Evolutionary conservation across 2,888 invertebrate genomes (phyloP), one percentile per base, ranked within the genome.

Genomic region (Callimorpha dominula): DNA sequence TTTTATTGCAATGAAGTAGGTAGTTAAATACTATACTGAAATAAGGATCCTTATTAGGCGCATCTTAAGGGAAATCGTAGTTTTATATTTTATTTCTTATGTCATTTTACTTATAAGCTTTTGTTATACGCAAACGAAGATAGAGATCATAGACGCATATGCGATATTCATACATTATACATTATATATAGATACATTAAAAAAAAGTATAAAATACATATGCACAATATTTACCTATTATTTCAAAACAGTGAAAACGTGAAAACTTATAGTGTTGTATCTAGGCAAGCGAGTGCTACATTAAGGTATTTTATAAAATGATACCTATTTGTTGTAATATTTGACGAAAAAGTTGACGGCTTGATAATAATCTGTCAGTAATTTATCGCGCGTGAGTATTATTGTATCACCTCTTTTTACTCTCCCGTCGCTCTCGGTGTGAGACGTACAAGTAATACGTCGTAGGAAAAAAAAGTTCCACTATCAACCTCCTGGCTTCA

Each of bases 31-130:
- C 54, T 9, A n/a, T 54, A 9, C 4, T 54, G 54, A 54, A n/a
- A 9, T 3, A 4, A 8, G 8, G n/a, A n/a, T n/a, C 4, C 3
- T 54, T 0, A 0, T 54, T 0, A 5, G 54, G n/a, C n/a, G n/a
- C n/a, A n/a, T n/a, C n/a, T n/a, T n/a, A n/a, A n/a, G n/a, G n/a
- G n/a, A 31, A 31, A 31, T 31, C 31, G 31, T 54, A 11, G 9
- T n/a, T n/a, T 9, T n/a, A 54, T 8, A 0, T 6, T n/a, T 54
- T 20, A n/a, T 54, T 54, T n/a, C n/a, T n/a, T 57, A 11, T 20
- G 11, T 54, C 20, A 11, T 57, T 11, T 57, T n/a, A 20, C 4
- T 57, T 4, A 57, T n/a, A n/a, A n/a, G n/a, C n/a, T n/a, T n/a
- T n/a, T n/a, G n/a, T n/a, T n/a, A n/a, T n/a, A n/a, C n/a, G n/a